Percentiles rank a stretch among this genome's conserved stretches.
Evolutionary conservation across 2,797 vertebrate species (phyloP).

Genomic region (Tympanoctomys barrerae): DNA sequence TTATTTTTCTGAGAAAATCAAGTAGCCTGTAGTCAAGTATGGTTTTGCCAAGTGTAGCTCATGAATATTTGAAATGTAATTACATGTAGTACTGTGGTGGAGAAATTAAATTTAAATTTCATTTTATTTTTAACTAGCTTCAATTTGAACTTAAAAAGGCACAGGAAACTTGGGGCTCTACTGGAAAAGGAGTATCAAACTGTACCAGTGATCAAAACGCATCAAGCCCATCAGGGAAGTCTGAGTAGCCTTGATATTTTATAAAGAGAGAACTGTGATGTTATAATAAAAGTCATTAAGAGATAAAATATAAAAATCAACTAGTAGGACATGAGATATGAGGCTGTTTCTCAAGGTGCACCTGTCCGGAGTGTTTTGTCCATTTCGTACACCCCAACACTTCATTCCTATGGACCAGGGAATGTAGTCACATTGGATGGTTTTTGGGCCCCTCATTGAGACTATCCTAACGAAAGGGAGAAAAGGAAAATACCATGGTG

Average conservation of each 20-base stretch:
- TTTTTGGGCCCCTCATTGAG: neutral
- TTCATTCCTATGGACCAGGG: neutral
- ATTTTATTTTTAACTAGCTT: constrained; percentile 16
- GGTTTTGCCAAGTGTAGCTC: neutral
- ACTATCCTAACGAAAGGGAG: neutral
- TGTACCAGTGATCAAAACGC: neutral
- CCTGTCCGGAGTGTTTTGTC: neutral
- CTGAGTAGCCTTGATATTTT: neutral
- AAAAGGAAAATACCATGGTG: neutral
- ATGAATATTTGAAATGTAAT: neutral
- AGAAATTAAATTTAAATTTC: constrained; percentile 22
- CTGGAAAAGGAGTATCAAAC: neutral
- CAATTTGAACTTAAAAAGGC: neutral
- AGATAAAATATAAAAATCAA: neutral
- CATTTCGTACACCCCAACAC: neutral
- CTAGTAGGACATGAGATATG: neutral
- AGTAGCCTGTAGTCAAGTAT: neutral
- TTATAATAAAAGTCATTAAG: neutral
- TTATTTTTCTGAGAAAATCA: constrained; percentile 38
- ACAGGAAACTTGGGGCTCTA: neutral
- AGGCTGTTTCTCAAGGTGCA: constrained; percentile 38
- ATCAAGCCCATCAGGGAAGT: neutral
- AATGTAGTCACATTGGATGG: neutral
- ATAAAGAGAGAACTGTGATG: neutral
- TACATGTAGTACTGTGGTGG: neutral